phyloP scores from a whole-genome alignment of 2,888 invertebrate species.

The Argyra leucocephala region DNA sequence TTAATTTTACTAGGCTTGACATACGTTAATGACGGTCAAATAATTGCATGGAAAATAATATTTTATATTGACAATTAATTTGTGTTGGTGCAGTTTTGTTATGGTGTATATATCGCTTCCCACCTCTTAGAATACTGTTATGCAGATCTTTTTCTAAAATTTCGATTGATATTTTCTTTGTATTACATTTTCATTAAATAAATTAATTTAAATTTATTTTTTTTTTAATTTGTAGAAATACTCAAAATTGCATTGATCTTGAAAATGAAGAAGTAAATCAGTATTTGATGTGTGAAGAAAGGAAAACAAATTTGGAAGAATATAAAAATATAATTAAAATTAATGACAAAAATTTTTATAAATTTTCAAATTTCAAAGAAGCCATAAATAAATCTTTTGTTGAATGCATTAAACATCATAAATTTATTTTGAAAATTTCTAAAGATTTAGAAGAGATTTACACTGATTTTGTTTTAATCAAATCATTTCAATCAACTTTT shows the following conservation, averaged over 20 bases:
- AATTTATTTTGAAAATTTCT: constrained; percentile 26
- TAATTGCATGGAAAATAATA: not conserved
- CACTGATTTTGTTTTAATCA: constrained; percentile 26
- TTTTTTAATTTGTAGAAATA: not conserved
- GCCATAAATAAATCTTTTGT: not conserved
- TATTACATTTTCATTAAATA: no score
- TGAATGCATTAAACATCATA: constrained; percentile 28
- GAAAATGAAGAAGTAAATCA: constrained; percentile 17
- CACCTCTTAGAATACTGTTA: no score
- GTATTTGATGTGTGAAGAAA: constrained; percentile 15
- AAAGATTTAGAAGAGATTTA: constrained; percentile 27
- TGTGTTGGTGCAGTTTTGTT: not conserved
- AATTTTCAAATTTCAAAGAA: not conserved
- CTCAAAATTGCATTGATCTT: not conserved
- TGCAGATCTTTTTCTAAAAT: no score
- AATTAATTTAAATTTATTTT: no score
- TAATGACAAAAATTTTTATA: not conserved
- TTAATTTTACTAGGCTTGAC: not conserved
- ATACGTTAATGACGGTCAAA: not conserved
- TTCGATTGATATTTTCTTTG: no score
- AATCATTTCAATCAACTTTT: constrained; percentile 26
- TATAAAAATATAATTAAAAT: not conserved
- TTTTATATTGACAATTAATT: not conserved
- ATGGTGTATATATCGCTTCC: constrained; percentile 1
- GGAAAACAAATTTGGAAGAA: constrained; percentile 5